Evolutionary conservation across 2,888 invertebrate genomes (phyloP), one percentile per base, ranked within the genome.

Genomic region (Philaethria dido): DNA sequence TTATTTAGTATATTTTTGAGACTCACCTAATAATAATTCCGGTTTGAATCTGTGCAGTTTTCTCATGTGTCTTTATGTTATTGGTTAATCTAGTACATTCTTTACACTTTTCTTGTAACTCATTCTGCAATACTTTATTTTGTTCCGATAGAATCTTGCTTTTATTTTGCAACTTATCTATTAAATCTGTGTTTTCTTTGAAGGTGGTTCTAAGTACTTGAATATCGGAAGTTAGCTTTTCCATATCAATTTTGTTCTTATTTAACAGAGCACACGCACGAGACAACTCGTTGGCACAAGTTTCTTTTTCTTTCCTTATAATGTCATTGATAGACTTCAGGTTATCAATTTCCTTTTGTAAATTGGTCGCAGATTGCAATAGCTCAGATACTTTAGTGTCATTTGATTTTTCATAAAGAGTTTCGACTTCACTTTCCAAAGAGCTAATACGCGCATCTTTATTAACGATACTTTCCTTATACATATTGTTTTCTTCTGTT

Each of bases 41-140:
- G 69, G 80, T 86, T 71, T 91, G 92, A 71, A 92, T 84, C 76
- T 88, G 85, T 0, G 86, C 86, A 0, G 91, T 85, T 72, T 89
- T 92, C 69, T 91, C 88, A 54, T 88, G 88, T 0, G 88, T 92
- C 74, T 89, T 92, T 4, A 89, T 88, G 72, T 92, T 92, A 9
- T 77, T 81, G 61, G 88, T 85, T 16, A 91, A 69, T 64, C 84
- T 81, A 3, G 77, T 78, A 69, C 80, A 84, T 45, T 89, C 84
- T 33, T 77, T 77, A 60, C 69, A 74, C 65, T 85, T 88, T 25
- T 88, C 87, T 61, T 93, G 89, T 0, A 90, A 80, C 50, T 90
- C 75, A 44, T 78, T 75, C 52, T 84, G 84, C 3, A 91, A 50
- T 47, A 78, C 73, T 1, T 78, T 71, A 65, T 93, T 89, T 55